These are phyloP conservation scores for Saccostrea cuccullata DNA, from an alignment of 1,140 invertebrate species.

Conservation along the genomic window DNA sequence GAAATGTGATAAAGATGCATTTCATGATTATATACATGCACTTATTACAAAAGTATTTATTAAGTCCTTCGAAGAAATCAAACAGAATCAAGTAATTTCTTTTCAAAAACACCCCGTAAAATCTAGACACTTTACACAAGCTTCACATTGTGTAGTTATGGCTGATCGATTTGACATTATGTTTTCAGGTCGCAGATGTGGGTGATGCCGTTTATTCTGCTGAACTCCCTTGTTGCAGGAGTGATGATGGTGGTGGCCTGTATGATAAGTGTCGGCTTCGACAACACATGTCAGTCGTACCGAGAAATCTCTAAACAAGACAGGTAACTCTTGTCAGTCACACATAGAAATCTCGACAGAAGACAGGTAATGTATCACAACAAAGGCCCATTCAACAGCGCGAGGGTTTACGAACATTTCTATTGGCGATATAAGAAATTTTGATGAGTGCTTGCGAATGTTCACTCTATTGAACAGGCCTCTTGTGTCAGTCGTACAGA, in stretches of 20 bases:
- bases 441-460: too few relatives aligned
- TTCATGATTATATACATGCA: too few relatives aligned
- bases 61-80: too few relatives aligned
- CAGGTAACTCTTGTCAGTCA: constrained; percentile 53
- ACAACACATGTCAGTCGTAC: constrained; percentile 56
- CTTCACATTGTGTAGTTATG: not conserved
- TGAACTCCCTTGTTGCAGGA: constrained; percentile 55
- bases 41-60: too few relatives aligned
- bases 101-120: not conserved
- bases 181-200: constrained; percentile 68
- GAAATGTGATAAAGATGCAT: too few relatives aligned
- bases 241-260: constrained; percentile 60
- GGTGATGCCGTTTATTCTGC: constrained; percentile 69
- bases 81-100: not conserved
- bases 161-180: not conserved
- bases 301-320: not conserved
- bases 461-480: too few relatives aligned
- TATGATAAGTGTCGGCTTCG: constrained; percentile 67
- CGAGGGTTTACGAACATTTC: too few relatives aligned
- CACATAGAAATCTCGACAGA: not conserved
- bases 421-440: too few relatives aligned
- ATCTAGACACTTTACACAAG: too few relatives aligned
- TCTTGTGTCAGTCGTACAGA: too few relatives aligned
- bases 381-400: too few relatives aligned
- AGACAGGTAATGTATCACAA: not conserved